These are phyloP conservation scores for Hemaris fuciformis DNA, from an alignment of 2,888 invertebrate species.

Conservation along the genomic window DNA sequence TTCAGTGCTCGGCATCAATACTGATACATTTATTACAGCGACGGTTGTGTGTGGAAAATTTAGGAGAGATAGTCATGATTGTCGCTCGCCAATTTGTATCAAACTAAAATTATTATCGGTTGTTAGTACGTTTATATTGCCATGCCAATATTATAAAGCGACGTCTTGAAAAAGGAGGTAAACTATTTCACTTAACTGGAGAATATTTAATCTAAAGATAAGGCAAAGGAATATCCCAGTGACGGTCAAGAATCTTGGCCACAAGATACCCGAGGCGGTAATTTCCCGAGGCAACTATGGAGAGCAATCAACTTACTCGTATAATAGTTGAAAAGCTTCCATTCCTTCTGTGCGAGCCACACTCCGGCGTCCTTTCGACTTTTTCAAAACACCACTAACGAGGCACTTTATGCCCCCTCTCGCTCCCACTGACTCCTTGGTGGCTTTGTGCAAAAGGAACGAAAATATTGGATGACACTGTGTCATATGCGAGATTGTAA, in stretches of 20 bases:
- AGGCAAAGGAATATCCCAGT: not conserved
- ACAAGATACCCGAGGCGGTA: constrained; percentile 26
- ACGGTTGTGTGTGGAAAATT: too few species aligned
- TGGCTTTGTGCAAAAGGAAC: not conserved
- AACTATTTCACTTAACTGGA: not conserved
- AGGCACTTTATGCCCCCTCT: constrained; percentile 50
- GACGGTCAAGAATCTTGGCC: not conserved
- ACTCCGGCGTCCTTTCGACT: constrained; percentile 41
- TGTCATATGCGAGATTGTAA: constrained; percentile 11
- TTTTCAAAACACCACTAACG: constrained; percentile 66
- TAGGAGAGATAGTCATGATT: too few species aligned
- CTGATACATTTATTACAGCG: too few species aligned
- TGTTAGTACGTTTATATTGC: too few species aligned
- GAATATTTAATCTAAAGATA: not conserved
- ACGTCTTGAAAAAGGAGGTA: too few species aligned
- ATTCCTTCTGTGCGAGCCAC: constrained; percentile 22
- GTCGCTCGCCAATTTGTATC: too few species aligned
- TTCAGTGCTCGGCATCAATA: too few species aligned
- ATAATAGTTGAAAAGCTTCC: constrained; percentile 52
- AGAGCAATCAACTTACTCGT: constrained; percentile 55
- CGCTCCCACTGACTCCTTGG: not conserved
- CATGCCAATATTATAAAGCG: too few species aligned
- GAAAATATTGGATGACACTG: not conserved
- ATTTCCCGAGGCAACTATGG: constrained; percentile 40
- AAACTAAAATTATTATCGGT: too few species aligned